These are phyloP conservation scores for Sylvicola cinctus DNA, from an alignment of 2,888 invertebrate species.

Conservation along the genomic window DNA sequence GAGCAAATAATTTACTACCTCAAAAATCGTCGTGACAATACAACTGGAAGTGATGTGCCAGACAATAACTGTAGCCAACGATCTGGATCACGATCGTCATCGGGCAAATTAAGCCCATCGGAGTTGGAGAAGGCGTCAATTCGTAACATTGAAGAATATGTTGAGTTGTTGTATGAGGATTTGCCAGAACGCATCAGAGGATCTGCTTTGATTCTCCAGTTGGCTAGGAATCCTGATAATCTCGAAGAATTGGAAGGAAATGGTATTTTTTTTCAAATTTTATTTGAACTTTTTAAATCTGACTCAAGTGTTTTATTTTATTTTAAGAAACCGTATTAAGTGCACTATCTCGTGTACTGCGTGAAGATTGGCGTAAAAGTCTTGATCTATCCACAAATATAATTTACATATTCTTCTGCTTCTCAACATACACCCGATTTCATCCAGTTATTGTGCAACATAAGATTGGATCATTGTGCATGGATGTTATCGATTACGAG, in stretches of 20 bases:
- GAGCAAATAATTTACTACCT: conserved; percentile 75
- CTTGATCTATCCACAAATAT: conserved; percentile 92
- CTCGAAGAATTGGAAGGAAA: conserved; percentile 81
- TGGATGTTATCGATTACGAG: conserved; percentile 93
- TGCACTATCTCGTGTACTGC: conserved; percentile 81
- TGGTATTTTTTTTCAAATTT: conserved; percentile 34
- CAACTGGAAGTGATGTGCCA: not conserved
- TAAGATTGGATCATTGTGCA: conserved; percentile 91
- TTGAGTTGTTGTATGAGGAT: conserved; percentile 91
- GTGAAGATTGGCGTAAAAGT: conserved; percentile 96
- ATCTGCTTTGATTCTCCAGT: conserved; percentile 72
- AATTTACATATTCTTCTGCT: conserved; percentile 91
- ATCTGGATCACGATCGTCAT: conserved; percentile 12
- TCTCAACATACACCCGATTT: conserved; percentile 88
- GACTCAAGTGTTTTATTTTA: conserved; percentile 5
- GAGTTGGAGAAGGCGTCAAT: conserved; percentile 49
- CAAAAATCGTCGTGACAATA: conserved; percentile 46
- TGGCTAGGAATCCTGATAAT: conserved; percentile 87
- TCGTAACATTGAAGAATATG: conserved; percentile 77
- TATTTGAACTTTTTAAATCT: not conserved
- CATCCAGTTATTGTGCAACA: conserved; percentile 88
- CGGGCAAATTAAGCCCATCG: conserved; percentile 26
- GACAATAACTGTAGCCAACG: conserved; percentile 15
- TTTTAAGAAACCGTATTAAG: conserved; percentile 75
- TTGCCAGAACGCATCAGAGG: conserved; percentile 82